Conservation (phyloP, 2,113 vertebrate species). For the Ovis canadensis region DNA sequence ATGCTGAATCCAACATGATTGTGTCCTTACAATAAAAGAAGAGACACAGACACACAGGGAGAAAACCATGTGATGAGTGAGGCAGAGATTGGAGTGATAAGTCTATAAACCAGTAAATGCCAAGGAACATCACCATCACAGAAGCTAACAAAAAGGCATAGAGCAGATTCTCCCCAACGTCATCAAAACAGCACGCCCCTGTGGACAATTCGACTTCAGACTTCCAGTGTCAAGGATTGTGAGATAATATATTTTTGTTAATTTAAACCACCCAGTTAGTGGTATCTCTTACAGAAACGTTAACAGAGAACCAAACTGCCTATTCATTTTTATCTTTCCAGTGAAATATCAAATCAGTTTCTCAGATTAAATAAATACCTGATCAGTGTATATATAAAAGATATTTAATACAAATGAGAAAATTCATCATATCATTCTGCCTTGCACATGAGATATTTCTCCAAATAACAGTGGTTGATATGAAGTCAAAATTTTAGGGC, state of each 20-base stretch:
- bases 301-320: neutral
- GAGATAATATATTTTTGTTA: neutral
- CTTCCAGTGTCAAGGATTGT: neutral
- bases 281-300: neutral
- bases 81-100: neutral
- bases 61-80: neutral
- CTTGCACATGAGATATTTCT: slow-evolving; percentile 14
- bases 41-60: neutral
- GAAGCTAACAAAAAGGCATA: neutral
- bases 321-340: slow-evolving; percentile 9
- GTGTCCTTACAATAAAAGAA: neutral
- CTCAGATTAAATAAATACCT: neutral
- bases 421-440: neutral
- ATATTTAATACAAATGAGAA: neutral
- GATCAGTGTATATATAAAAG: neutral
- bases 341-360: neutral
- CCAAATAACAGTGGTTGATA: neutral
- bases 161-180: neutral
- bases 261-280: neutral
- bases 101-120: neutral
- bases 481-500: slow-evolving; percentile 21
- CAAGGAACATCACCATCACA: neutral
- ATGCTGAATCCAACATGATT: neutral
- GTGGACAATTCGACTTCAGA: neutral
- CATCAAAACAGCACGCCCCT: neutral